Conservation (phyloP, 53 echinoderm and acorn worm genomes). For the Stichopus horrens region DNA sequence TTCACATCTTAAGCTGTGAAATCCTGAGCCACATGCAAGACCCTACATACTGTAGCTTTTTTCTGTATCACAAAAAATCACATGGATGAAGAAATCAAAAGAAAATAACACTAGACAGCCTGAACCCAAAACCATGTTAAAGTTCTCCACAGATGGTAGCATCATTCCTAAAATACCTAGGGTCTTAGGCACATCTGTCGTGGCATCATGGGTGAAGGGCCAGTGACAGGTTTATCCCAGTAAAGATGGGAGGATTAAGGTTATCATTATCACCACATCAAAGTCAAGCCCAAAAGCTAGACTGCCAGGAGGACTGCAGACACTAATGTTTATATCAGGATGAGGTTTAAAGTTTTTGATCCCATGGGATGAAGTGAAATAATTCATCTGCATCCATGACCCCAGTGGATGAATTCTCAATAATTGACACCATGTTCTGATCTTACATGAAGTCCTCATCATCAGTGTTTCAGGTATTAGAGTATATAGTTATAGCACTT, state of each 20-base stretch:
- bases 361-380: not conserved
- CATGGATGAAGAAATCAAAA: not conserved
- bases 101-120: not conserved
- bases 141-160: not conserved
- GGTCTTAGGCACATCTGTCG: slow-evolving; percentile 10
- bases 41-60: not conserved
- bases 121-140: not conserved
- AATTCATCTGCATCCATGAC: not conserved
- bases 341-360: not conserved
- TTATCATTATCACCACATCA: slow-evolving; percentile 29
- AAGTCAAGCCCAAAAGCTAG: not conserved
- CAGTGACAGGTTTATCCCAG: slow-evolving; percentile 15
- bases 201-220: not conserved
- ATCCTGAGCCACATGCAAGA: too few relatives aligned
- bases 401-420: too few relatives aligned
- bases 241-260: not conserved
- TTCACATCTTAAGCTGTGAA: too few relatives aligned
- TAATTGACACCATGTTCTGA: too few relatives aligned
- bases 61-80: slow-evolving; percentile 3
- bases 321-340: not conserved
- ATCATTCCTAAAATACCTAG: not conserved
- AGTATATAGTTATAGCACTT: too few relatives aligned
- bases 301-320: not conserved
- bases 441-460: too few relatives aligned
- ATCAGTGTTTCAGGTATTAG: too few relatives aligned